Evolutionary conservation across 2,888 invertebrate genomes (phyloP).

Genomic region (Dysmachus trigonus): DNA sequence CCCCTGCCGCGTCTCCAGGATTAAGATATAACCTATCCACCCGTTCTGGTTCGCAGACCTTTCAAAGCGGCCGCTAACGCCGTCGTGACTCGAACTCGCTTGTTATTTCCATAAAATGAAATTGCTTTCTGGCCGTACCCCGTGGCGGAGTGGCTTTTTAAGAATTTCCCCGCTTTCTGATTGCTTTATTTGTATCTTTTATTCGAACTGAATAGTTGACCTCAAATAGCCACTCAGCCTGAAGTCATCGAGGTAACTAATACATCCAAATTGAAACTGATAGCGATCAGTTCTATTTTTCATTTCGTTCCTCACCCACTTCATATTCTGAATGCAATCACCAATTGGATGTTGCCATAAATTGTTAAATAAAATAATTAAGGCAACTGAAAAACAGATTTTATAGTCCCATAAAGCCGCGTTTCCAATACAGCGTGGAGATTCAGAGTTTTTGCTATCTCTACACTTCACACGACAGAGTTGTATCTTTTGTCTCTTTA

Average conservation of each 20-base stretch:
- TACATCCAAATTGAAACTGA: not conserved
- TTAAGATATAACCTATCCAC: not conserved
- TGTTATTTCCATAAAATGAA: constrained; percentile 30
- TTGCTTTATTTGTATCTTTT: constrained; percentile 27
- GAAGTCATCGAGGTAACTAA: not conserved
- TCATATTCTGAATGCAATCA: not conserved
- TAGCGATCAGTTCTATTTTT: not conserved
- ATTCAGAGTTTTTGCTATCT: too few species aligned
- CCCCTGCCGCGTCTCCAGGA: not conserved
- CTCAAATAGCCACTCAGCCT: not conserved
- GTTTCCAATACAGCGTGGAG: too few species aligned
- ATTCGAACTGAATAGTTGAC: constrained; percentile 16
- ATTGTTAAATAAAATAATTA: not conserved
- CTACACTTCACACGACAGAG: too few species aligned
- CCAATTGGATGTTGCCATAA: not conserved
- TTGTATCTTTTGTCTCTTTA: too few species aligned
- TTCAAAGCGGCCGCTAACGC: not conserved
- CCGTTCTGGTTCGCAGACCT: not conserved
- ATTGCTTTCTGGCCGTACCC: constrained; percentile 18
- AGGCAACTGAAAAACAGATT: too few species aligned
- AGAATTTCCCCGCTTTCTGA: constrained; percentile 1
- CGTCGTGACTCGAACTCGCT: not conserved
- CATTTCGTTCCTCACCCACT: not conserved
- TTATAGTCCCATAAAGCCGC: too few species aligned
- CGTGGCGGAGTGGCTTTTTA: not conserved